Base-by-base conservation (phyloP, 2,888 invertebrate species). In the Antheraea yamamai region DNA sequence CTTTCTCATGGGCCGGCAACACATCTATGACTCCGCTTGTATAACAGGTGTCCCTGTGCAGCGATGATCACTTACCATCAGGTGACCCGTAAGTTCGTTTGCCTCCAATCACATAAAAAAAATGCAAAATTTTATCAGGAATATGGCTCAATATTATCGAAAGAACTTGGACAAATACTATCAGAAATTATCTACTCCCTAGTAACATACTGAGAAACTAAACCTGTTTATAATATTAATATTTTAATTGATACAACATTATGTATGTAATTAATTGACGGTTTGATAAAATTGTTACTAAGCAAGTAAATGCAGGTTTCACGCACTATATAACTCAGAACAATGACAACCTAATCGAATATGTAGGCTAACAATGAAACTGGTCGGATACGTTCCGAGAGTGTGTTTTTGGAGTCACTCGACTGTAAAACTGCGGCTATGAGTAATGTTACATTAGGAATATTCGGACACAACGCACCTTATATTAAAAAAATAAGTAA, bases 281-380 rank as follows among this genome's bases (percentile, higher is more conserved):
- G 16, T 16, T 26, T 10, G 16, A 30, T 30, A 30, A 30, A 66
- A 26, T 39, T n/a, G 10, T 20, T 7, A 1, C 16, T 68, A 30
- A 20, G 39, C 16, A 68, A 68, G 20, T 70, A 70, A 73, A 73
- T 73, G n/a, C 26, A 20, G 26, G 73, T 76, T 76, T 76, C 76
- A 77, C 74, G 77, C 77, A 76, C 77, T 75, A 74, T 3, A 77
- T 77, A 16, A 58, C 71, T 68, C 74, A 39, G 58, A 74, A 77
- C 77, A 77, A 77, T 77, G 52, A 55, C 35, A 74, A 18, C 16
- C 55, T 77, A 75, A 77, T 77, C 73, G 73, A 74, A 75, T 75
- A 74, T 52, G 30, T 23, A 47, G 68, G 30, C 23, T 55, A 52
- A 75, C 74, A 75, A 75, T 75, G 71, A 35, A 74, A 58, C 23